These are phyloP conservation scores for Odontocolon sp. DNA, from an alignment of 2,888 invertebrate genomes.

Conservation along the genomic window DNA sequence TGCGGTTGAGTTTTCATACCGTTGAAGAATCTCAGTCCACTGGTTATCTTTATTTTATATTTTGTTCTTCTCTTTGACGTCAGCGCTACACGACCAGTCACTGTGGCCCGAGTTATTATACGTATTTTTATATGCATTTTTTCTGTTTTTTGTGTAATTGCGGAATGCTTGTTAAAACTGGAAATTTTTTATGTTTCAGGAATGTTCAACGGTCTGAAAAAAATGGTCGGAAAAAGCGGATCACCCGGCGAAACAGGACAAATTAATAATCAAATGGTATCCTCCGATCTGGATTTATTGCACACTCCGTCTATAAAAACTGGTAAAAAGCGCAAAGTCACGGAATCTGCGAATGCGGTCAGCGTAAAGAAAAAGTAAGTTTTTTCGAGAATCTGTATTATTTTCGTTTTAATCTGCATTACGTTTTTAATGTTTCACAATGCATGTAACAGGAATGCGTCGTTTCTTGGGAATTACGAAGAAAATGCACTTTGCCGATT, in stretches of 20 bases:
- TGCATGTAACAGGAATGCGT: not conserved
- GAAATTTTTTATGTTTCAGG: slow-evolving; percentile 82
- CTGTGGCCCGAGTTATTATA: too few species aligned
- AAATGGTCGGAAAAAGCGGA: slow-evolving; percentile 87
- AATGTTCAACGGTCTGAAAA: slow-evolving; percentile 89
- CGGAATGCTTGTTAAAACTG: not conserved
- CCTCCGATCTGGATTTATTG: slow-evolving; percentile 71
- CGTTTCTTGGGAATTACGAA: not conserved
- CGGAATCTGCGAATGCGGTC: slow-evolving; percentile 83
- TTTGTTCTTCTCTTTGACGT: slow-evolving; percentile 10
- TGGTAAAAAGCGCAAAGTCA: slow-evolving; percentile 85
- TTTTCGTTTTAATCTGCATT: not conserved
- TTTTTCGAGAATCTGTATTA: not conserved
- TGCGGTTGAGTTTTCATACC: slow-evolving; percentile 68
- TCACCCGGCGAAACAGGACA: slow-evolving; percentile 82
- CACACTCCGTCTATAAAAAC: slow-evolving; percentile 84
- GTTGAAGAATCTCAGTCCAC: slow-evolving; percentile 19
- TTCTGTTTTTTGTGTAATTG: too few species aligned
- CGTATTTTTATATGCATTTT: too few species aligned
- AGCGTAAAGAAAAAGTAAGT: slow-evolving; percentile 87
- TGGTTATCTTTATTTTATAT: not conserved
- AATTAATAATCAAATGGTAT: slow-evolving; percentile 60
- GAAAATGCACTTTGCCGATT: slow-evolving; percentile 49
- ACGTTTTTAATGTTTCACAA: not conserved
- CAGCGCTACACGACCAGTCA: not conserved